Evolutionary conservation across 2,888 invertebrate genomes (phyloP).

Genomic region (Prenolepis imparis): DNA sequence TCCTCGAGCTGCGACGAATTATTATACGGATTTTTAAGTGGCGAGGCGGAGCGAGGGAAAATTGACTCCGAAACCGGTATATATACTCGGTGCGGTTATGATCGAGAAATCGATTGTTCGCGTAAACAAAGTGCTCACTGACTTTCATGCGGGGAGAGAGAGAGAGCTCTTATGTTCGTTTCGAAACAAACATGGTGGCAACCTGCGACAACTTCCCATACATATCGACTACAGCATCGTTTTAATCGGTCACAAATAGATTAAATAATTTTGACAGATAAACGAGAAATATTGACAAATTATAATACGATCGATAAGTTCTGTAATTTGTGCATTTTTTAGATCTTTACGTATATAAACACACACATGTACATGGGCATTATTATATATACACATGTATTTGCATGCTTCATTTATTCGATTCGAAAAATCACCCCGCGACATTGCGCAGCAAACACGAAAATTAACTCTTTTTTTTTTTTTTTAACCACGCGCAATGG

Average conservation of each 20-base stretch:
- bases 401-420: neutral
- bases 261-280: neutral
- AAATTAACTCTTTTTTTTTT: constrained; percentile 57
- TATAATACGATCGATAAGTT: neutral
- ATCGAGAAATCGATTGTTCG: constrained; percentile 83
- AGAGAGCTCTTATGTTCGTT: constrained; percentile 26
- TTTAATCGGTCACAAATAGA: neutral
- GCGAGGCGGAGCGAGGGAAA: constrained; percentile 55
- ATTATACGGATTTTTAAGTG: constrained; percentile 75
- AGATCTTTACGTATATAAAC: neutral
- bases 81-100: constrained; percentile 76
- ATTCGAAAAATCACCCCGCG: constrained; percentile 15
- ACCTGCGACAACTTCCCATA: neutral
- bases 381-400: no score
- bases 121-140: constrained; percentile 83
- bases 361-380: neutral
- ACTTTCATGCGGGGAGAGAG: constrained; percentile 74
- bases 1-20: constrained; percentile 67
- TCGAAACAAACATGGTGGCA: constrained; percentile 14
- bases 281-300: neutral
- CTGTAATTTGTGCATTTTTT: neutral
- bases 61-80: constrained; percentile 69
- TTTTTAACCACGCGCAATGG: constrained; percentile 29
- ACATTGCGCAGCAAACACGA: constrained; percentile 50
- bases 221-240: neutral